These are phyloP conservation scores for Dinocampus coccinellae DNA, from an alignment of 2,888 invertebrate species.

Conservation along the genomic window DNA sequence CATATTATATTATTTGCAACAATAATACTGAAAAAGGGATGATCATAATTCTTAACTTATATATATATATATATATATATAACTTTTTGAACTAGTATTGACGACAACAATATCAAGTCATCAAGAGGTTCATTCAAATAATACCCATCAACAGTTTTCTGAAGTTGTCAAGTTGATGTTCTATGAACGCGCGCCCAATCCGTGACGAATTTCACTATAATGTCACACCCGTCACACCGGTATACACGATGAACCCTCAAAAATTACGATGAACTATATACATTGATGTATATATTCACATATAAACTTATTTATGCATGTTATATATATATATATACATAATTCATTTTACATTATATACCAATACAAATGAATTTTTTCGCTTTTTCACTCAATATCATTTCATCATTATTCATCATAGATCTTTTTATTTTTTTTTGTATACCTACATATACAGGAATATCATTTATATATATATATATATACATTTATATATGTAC, in stretches of 20 bases:
- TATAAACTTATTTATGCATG: too few species aligned
- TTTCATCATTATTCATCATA: too few species aligned
- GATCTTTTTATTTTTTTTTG: too few species aligned
- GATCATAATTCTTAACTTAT: constrained; percentile 17
- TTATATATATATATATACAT: constrained; percentile 5
- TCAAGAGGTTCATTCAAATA: constrained; percentile 60
- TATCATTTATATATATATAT: too few species aligned
- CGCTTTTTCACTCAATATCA: not conserved
- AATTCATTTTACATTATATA: not conserved
- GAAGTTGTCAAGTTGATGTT: constrained; percentile 48
- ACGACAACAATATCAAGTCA: constrained; percentile 63
- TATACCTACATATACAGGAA: too few species aligned
- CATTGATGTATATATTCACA: not conserved
- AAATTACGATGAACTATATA: constrained; percentile 2
- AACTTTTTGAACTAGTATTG: too few species aligned
- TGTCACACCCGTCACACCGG: constrained; percentile 39
- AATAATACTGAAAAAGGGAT: constrained; percentile 7
- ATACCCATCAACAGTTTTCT: constrained; percentile 47
- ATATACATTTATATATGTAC: not conserved
- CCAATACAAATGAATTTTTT: not conserved
- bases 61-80: constrained; percentile 12
- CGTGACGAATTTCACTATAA: constrained; percentile 45
- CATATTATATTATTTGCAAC: not conserved
- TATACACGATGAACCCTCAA: not conserved
- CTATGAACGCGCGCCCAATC: constrained; percentile 47